Conservation (phyloP, 2,797 vertebrate genomes). For the Linurgus olivaceus region DNA sequence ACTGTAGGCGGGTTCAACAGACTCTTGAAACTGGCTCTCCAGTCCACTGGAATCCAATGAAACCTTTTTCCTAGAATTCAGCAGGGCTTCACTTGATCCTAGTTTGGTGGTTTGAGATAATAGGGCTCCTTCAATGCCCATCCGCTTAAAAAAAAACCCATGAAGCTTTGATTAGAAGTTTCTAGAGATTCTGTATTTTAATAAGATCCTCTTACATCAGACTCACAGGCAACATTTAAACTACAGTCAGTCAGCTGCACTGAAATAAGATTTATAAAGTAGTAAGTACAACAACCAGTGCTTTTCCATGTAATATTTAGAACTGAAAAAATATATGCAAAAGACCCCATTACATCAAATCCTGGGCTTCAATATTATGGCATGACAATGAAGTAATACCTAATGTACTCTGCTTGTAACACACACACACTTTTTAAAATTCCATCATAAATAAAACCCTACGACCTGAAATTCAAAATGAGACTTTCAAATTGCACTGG, state of each 20-base stretch:
- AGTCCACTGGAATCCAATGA: constrained; percentile 66
- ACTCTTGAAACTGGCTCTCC: constrained; percentile 82
- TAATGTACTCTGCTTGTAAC: neutral
- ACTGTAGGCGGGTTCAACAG: constrained; percentile 78
- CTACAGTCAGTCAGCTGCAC: neutral
- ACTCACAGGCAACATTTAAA: neutral
- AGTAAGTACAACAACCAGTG: neutral
- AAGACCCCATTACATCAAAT: fast-evolving
- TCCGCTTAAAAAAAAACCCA: constrained; percentile 66
- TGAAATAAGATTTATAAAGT: neutral
- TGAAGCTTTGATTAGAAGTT: neutral
- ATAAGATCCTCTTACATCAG: neutral
- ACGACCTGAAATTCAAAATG: neutral
- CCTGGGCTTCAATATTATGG: neutral
- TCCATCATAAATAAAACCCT: neutral
- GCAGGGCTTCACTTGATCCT: constrained; percentile 67
- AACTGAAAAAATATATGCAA: neutral
- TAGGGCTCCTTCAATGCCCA: constrained; percentile 78
- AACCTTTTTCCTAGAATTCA: constrained; percentile 76
- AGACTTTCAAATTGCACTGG: neutral
- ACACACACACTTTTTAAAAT: neutral
- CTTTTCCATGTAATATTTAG: neutral
- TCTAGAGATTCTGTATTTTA: neutral
- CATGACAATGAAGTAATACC: neutral
- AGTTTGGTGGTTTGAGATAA: constrained; percentile 82